Percentiles rank a stretch among this genome's conserved stretches.
These are phyloP conservation scores for Harpalus rubripes DNA, from an alignment of 2,888 invertebrate genomes.

Conservation along the genomic window DNA sequence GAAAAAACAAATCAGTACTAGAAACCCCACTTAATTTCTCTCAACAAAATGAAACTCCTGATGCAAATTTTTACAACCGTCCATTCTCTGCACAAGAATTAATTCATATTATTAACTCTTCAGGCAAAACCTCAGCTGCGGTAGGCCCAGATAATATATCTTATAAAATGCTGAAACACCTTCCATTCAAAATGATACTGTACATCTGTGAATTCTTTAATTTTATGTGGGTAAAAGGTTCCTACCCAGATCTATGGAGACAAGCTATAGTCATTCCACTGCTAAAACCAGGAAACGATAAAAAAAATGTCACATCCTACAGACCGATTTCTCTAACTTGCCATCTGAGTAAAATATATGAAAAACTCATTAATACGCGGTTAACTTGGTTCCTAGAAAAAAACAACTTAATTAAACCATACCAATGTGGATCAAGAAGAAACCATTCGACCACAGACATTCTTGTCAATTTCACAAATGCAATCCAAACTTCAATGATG, in stretches of 20 bases:
- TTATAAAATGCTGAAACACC: constrained; percentile 14
- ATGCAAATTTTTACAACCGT: constrained; percentile 11
- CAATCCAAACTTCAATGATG: constrained; percentile 9
- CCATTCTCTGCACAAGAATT: constrained; percentile 6
- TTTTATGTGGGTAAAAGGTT: neutral
- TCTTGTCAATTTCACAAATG: neutral
- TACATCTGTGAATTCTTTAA: neutral
- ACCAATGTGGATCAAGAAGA: constrained; percentile 2
- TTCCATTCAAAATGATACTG: neutral
- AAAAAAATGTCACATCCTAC: constrained; percentile 1
- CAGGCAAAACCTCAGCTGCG: constrained; percentile 10
- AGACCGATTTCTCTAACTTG: constrained; percentile 6
- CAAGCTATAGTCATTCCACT: neutral
- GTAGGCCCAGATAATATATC: constrained; percentile 11
- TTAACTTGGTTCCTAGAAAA: constrained; percentile 2
- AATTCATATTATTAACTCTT: neutral
- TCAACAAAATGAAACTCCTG: neutral
- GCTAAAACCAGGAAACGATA: constrained; percentile 1
- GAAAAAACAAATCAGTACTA: neutral
- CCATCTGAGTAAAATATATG: constrained; percentile 10
- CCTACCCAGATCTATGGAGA: constrained; percentile 2
- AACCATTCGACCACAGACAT: neutral
- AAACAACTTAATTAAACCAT: neutral
- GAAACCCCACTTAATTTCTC: neutral
- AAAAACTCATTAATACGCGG: constrained; percentile 1